Percentiles rank a stretch among this genome's conserved stretches.
Conservation (phyloP, 2,888 invertebrate genomes). For the Eupithecia tripunctaria region DNA sequence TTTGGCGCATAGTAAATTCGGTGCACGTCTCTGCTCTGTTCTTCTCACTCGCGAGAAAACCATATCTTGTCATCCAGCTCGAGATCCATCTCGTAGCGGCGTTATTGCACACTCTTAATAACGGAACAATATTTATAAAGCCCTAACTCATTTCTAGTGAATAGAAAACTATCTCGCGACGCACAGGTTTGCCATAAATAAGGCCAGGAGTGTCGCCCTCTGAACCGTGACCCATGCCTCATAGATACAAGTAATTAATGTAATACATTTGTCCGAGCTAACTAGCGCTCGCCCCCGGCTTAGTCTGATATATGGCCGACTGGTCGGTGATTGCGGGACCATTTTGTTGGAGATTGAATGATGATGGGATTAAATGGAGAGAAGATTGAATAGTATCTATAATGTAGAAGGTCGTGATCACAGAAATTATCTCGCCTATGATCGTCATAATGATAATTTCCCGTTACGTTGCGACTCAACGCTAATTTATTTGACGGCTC, state of each 20-base stretch:
- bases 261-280: conserved; percentile 10
- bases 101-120: too few relatives aligned
- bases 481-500: too few relatives aligned
- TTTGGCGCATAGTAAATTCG: too few relatives aligned
- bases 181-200: neutral
- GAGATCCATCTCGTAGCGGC: too few relatives aligned
- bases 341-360: neutral
- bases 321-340: conserved; percentile 15
- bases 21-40: too few relatives aligned
- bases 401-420: too few relatives aligned
- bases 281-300: conserved; percentile 25
- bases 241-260: conserved; percentile 3
- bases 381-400: neutral
- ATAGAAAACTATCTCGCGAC: neutral
- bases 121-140: neutral
- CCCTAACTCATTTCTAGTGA: conserved; percentile 1
- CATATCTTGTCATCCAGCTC: too few relatives aligned
- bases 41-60: too few relatives aligned
- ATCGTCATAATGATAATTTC: too few relatives aligned
- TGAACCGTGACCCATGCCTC: neutral
- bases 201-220: neutral
- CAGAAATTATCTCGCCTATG: too few relatives aligned
- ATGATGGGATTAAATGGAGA: neutral
- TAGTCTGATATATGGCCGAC: conserved; percentile 24
- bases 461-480: too few relatives aligned